Conservation (phyloP, 1,140 invertebrate species). For the Reticulitermes speratus region DNA sequence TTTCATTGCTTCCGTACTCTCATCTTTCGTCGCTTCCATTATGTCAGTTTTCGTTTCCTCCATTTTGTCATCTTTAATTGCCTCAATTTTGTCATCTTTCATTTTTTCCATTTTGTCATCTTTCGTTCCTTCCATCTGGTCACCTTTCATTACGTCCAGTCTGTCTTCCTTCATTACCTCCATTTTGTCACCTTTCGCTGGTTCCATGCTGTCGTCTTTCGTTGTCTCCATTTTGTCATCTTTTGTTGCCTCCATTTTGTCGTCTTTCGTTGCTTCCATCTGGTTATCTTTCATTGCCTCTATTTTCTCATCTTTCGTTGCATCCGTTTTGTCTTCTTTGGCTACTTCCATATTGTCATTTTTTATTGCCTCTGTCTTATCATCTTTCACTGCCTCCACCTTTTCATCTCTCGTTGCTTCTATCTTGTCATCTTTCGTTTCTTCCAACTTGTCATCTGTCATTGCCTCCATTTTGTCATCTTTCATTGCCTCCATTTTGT, state of each 20-base stretch:
- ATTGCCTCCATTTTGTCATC: background rate
- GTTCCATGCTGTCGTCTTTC: slow-evolving; percentile 26
- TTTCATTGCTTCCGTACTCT: slow-evolving; percentile 40
- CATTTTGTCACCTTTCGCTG: slow-evolving; percentile 39
- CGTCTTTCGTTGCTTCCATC: background rate
- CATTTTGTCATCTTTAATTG: slow-evolving; percentile 10
- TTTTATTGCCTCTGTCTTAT: slow-evolving; percentile 25
- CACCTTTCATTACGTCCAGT: background rate
- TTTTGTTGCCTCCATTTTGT: background rate
- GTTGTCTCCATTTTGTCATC: background rate
- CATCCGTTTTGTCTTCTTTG: background rate
- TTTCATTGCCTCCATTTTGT: background rate
- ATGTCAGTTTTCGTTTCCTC: slow-evolving; percentile 35
- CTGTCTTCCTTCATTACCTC: slow-evolving; percentile 42
- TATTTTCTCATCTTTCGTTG: background rate
- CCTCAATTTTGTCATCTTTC: background rate
- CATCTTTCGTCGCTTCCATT: slow-evolving; percentile 35
- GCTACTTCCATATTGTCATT: background rate
- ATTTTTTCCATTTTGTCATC: background rate
- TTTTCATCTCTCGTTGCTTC: slow-evolving; percentile 37
- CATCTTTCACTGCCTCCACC: slow-evolving; percentile 43
- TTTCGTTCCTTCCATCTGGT: background rate
- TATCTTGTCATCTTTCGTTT: background rate
- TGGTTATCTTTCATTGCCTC: background rate
- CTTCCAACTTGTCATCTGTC: background rate